Evolutionary conservation across 1,140 invertebrate species (phyloP).

Genomic region (Drosophila repleta): DNA sequence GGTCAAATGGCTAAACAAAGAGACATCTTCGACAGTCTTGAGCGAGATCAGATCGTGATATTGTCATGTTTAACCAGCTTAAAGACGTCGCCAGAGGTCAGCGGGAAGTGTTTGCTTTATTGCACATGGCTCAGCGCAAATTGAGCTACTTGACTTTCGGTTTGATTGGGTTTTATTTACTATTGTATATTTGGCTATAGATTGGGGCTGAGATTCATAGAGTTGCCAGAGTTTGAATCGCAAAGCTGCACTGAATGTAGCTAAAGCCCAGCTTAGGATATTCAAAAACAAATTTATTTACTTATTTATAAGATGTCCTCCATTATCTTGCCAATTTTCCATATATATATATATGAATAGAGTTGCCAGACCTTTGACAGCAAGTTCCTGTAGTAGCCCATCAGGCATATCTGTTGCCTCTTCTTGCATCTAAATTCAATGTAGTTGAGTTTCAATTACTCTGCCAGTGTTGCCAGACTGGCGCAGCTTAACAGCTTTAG

Average conservation of each 20-base stretch:
- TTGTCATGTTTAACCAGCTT: slow-evolving; percentile 5
- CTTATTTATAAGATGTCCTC: neutral
- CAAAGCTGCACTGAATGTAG: no score
- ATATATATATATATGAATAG: neutral
- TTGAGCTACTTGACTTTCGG: neutral
- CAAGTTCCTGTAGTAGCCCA: no score
- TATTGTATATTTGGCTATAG: neutral
- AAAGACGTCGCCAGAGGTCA: slow-evolving; percentile 7
- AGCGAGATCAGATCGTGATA: slow-evolving; percentile 15
- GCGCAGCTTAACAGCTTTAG: neutral
- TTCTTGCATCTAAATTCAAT: no score
- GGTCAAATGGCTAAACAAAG: slow-evolving; percentile 22
- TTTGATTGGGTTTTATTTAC: neutral
- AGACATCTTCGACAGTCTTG: slow-evolving; percentile 11
- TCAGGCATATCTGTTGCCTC: no score
- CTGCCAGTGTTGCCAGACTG: neutral
- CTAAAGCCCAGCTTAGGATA: neutral
- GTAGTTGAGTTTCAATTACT: no score
- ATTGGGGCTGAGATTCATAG: neutral
- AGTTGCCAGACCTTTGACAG: no score
- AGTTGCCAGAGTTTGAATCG: neutral
- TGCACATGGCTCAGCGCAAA: neutral
- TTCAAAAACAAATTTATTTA: neutral
- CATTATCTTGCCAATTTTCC: neutral
- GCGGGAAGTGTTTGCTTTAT: neutral